phyloP scores from a whole-genome alignment of 2,113 vertebrate species.

The Pleuronectes platessa region DNA sequence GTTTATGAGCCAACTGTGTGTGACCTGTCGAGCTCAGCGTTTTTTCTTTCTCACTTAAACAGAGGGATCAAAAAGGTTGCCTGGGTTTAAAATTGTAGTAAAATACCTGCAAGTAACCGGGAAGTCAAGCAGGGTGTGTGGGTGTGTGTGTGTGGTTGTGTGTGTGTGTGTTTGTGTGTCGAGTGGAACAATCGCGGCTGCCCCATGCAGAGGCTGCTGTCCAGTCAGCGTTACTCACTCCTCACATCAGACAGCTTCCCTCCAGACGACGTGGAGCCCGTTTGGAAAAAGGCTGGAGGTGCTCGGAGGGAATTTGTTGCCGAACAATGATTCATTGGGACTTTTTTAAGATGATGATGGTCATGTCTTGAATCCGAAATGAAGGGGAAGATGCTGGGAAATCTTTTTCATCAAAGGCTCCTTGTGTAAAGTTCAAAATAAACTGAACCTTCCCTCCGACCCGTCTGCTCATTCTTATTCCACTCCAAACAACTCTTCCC shows the following conservation, averaged over 20 bases:
- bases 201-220: conserved; percentile 53
- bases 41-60: conserved; percentile 47
- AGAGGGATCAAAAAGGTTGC: conserved; percentile 45
- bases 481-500: conserved; percentile 34
- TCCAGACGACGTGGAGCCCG: conserved; percentile 7
- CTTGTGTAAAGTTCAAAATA: conserved; percentile 2
- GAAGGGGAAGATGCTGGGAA: conserved; percentile 1
- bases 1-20: conserved; percentile 23
- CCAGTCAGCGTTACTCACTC: conserved; percentile 68
- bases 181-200: conserved; percentile 57
- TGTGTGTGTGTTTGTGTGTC: conserved; percentile 21
- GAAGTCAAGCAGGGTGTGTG: conserved; percentile 30
- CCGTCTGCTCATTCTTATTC: conserved; percentile 30
- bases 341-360: neutral
- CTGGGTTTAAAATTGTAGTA: conserved; percentile 18
- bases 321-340: neutral
- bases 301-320: neutral
- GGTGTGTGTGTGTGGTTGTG: conserved; percentile 36
- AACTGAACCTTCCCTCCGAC: conserved; percentile 5
- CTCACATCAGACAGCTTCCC: conserved; percentile 24
- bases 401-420: no score
- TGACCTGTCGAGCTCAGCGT: conserved; percentile 53
- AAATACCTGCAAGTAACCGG: conserved; percentile 54
- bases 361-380: conserved; percentile 1
- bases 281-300: neutral